phyloP scores from a whole-genome alignment of 1,140 invertebrate genomes.

The Gonatopus flavifemur region DNA sequence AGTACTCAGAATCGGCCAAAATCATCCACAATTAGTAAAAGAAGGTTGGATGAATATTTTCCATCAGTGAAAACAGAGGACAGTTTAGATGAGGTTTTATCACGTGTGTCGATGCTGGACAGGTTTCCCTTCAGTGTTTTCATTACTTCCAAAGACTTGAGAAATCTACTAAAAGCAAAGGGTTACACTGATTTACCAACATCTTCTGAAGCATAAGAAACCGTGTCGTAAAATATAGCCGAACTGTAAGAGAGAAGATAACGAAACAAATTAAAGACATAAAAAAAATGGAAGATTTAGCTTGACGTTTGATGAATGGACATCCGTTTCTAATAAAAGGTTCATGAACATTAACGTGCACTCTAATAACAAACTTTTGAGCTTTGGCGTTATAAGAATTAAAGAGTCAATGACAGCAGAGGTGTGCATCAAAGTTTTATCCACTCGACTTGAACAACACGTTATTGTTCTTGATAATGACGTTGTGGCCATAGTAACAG shows the following conservation, averaged over 20 bases:
- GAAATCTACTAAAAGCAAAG: constrained; percentile 6
- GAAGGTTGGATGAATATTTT: too few species aligned
- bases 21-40: too few species aligned
- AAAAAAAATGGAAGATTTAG: neutral
- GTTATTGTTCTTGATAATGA: neutral
- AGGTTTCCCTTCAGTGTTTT: constrained; percentile 10
- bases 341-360: constrained; percentile 12
- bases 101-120: constrained; percentile 13
- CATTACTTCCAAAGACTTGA: constrained; percentile 6
- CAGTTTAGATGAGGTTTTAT: constrained; percentile 7
- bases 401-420: constrained; percentile 2
- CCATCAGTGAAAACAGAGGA: too few species aligned
- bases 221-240: constrained; percentile 1
- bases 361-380: constrained; percentile 4
- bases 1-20: too few species aligned
- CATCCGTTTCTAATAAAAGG: constrained; percentile 8
- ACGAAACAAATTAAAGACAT: too few species aligned
- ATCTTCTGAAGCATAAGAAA: constrained; percentile 2
- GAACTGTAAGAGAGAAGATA: too few species aligned
- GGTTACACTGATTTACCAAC: constrained; percentile 7
- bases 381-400: constrained; percentile 7
- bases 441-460: neutral
- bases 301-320: constrained; percentile 10
- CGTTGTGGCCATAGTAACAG: constrained; percentile 7
- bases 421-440: neutral